Base-by-base conservation (phyloP, 2,113 vertebrate species). In the Promerops cafer region DNA sequence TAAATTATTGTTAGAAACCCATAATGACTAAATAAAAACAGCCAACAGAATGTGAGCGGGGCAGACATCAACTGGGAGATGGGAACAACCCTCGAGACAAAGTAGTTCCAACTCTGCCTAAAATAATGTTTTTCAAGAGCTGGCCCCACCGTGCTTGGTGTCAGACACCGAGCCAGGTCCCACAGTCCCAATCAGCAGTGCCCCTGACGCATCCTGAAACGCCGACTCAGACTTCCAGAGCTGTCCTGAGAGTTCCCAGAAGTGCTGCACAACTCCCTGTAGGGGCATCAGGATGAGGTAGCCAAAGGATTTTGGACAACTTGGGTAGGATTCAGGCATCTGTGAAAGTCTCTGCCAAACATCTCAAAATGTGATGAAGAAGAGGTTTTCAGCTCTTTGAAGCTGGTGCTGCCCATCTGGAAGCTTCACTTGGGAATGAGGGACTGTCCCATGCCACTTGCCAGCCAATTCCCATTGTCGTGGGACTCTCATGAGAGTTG, bases 181-280 rank as follows among this genome's bases (percentile, higher is more conserved):
- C 59, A 40, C 14, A 63, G 47, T 26, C 47, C 10, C 4, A 1
- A 49, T 54, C 71, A 83, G 2, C 0, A 0, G 24, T 28, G 39
- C 24, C 47, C 4, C 2, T 24, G 60, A 53, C 23, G 44, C 50
- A 60, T 37, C 42, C 65, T 9, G 4, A 82, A 93, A 63, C 0
- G 1, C 39, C 0, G 0, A 6, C 33, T 71, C 52, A 74, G 60
- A 59, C 19, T 70, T 66, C 64, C 81, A 63, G 50, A 80, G 42
- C 30, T 77, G n/a, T 37, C 50, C 90, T 77, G 53, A 70, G 18
- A 83, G 10, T 28, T 68, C 74, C 57, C 87, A 79, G 23, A 71
- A 60, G 14, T 12, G 40, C 61, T 22, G 33, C 64, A 75, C 64
- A 91, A 45, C 56, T 71, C 37, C 47, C 13, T 13, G 1, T 4